Evolutionary conservation across 64 coral and sea anemone genomes (phyloP), one percentile per base, ranked within the genome.

Genomic region (Astreopora myriophthalma): DNA sequence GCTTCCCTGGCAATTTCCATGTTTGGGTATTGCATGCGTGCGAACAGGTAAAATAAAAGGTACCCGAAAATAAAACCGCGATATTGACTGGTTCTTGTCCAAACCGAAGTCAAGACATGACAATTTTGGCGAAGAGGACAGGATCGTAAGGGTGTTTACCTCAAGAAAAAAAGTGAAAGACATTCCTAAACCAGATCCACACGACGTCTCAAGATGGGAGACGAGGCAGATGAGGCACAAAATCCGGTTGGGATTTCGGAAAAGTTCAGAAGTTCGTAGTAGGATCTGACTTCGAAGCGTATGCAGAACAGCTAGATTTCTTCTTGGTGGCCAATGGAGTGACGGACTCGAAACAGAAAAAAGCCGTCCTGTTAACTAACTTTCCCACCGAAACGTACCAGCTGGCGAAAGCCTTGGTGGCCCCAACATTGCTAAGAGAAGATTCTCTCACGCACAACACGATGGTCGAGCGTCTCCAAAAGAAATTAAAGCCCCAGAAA

Each of bases 401-500:
- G 16, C 48, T 52, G 48, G 48, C 48, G 11, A 52, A 52, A 52
- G 48, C 8, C 16, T 52, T 52, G 48, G 16, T 52, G 48, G 48
- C 48, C 48, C 48, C 48, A 13, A 52, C 16, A 52, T 52, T 52
- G 48, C 16, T 52, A 52, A 52, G 48, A 52, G 48, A 55, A 88
- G 67, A 85, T 88, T 49, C 48, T 33, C 73, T 65, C 25, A 84
- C 49, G 79, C 89, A 84, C 37, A 48, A 88, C 69, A 52, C 64
- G 60, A 83, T 88, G 25, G 84, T 46, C 5, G 42, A 46, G 42
- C 42, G 42, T 46, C 42, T 52, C 81, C 9, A 75, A 69, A 38
- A 39, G 62, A 85, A 83, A 62, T 71, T 79, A 22, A 87, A 94
- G 55, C 92, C 92, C 12, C 74, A 79, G 32, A 94, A 94, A 74